Evolutionary conservation across 2,797 vertebrate species (phyloP), one percentile per base, ranked within the genome.

Genomic region (Sparus aurata): DNA sequence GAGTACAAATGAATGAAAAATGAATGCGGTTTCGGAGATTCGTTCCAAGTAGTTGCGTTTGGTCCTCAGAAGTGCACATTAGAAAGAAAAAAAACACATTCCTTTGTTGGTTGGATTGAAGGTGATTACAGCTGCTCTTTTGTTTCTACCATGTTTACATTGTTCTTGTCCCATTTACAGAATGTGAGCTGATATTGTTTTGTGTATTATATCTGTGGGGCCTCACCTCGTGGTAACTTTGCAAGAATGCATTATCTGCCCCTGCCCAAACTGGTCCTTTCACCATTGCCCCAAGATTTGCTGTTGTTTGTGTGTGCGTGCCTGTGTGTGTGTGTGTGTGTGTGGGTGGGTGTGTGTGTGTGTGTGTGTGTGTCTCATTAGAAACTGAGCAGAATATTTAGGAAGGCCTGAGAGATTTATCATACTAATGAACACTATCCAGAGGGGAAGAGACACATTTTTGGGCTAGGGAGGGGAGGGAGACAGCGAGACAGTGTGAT

Each of bases 381-480:
- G 72, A 89, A 87, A 83, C 55, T 55, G 67, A 88, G 73, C 52
- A 13, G 80, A 90, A 90, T 91, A 88, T 88, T 90, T 87, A 75
- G 79, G 59, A 79, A 69, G 49, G 61, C 82, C 82, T 15, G 10
- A 61, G 78, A 90, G 80, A 91, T 93, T 82, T 82, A 87, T 93
- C 79, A 89, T 85, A 83, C 67, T 86, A 90, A 91, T 92, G 85
- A 90, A 87, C 74, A 78, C 73, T 79, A 82, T 89, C 83, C 81
- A 71, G 71, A 81, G 69, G 84, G 73, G 41, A 79, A 75, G 70
- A 85, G 57, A 73, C 54, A 72, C 64, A 70, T 45, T 87, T 88
- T 86, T 57, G 20, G 67, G 55, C 38, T 16, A n/a, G 59, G 27
- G 34, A 83, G 41, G 34, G 27, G 34, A 83, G 41, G 41, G 25